Evolutionary conservation across 2,113 vertebrate genomes (phyloP).

Genomic region (Dasyurus viverrinus): DNA sequence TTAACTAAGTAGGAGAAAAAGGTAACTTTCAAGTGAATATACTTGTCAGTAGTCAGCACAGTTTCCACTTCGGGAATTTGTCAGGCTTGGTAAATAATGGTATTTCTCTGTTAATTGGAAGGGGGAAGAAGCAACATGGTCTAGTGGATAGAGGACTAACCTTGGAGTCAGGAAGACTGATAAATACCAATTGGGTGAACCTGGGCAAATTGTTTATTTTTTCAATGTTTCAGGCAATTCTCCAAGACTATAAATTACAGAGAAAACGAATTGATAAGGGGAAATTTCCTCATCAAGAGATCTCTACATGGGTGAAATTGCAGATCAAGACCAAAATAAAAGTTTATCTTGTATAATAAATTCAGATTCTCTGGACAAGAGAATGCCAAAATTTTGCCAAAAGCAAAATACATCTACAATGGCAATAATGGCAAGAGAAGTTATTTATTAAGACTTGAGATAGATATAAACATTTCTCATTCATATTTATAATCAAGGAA

Average conservation of each 20-base stretch:
- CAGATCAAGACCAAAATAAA: not conserved
- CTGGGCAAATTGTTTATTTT: not conserved
- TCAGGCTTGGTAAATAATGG: not conserved
- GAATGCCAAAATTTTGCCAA: not conserved
- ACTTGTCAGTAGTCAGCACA: not conserved
- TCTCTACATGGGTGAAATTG: not conserved
- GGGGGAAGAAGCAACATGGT: not conserved
- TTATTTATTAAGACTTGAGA: not conserved
- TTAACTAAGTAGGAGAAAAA: not conserved
- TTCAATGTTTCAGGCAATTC: not conserved
- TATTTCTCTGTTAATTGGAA: not conserved
- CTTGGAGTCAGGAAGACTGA: not conserved
- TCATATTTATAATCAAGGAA: slow-evolving; percentile 39
- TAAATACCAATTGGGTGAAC: not conserved
- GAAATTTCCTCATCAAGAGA: not conserved
- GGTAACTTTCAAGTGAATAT: not conserved
- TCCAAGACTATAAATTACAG: not conserved
- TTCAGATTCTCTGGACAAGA: slow-evolving; percentile 20
- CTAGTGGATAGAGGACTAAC: not conserved
- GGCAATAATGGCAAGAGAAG: slow-evolving; percentile 29
- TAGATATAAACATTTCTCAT: slow-evolving; percentile 2
- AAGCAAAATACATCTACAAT: not conserved
- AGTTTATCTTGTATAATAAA: slow-evolving; percentile 32
- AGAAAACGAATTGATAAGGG: not conserved
- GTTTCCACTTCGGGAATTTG: not conserved